A percentile compares a stretch with the other conserved stretches of the same genome.
These are phyloP conservation scores for Notoglanidium macrostoma DNA, from an alignment of 2,797 vertebrate species.

Conservation along the genomic window DNA sequence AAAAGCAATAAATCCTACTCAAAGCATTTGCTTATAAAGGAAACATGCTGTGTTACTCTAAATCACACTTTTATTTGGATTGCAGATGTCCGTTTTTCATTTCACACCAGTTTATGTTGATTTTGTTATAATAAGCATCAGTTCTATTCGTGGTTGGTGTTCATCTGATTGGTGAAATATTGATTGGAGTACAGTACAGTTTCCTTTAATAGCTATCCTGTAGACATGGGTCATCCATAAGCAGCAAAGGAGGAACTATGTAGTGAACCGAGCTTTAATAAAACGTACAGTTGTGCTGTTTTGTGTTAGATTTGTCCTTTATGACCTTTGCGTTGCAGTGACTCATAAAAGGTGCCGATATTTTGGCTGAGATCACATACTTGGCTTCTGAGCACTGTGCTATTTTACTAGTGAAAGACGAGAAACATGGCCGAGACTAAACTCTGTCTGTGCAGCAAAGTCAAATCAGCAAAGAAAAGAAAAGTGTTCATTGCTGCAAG, in stretches of 20 bases:
- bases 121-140: not conserved
- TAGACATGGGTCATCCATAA: not conserved
- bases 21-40: not conserved
- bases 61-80: not conserved
- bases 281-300: not conserved
- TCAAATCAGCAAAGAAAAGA: not conserved
- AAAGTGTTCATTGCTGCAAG: not conserved
- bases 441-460: not conserved
- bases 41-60: not conserved
- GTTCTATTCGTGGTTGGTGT: not conserved
- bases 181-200: not conserved
- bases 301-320: not conserved
- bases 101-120: not conserved
- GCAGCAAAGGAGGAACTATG: not conserved
- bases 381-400: not conserved
- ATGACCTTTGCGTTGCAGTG: not conserved
- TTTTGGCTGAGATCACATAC: not conserved
- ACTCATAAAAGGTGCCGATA: not conserved
- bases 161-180: not conserved
- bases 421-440: not conserved
- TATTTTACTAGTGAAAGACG: not conserved
- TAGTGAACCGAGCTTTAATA: not conserved
- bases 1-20: not conserved
- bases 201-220: not conserved
- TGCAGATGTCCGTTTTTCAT: not conserved